Conservation (phyloP, 2,113 vertebrate species). For the Sturnira hondurensis region DNA sequence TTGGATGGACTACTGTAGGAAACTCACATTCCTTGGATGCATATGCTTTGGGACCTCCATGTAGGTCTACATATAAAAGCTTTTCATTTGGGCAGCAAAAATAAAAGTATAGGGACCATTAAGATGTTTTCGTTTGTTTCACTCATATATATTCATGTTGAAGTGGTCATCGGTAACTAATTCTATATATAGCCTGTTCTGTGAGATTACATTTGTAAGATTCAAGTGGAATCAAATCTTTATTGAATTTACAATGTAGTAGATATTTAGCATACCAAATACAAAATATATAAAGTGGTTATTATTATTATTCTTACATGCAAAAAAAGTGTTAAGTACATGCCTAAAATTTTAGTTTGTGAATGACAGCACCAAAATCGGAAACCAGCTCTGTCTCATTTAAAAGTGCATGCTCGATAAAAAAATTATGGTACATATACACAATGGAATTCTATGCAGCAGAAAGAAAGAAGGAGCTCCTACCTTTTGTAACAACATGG, state of each 20-base stretch:
- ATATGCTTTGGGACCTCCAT: not conserved
- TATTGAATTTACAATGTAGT: not conserved
- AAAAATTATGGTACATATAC: no score
- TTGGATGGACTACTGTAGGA: not conserved
- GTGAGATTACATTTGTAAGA: not conserved
- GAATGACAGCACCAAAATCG: not conserved
- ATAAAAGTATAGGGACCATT: not conserved
- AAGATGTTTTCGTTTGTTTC: not conserved
- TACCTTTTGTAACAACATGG: no score
- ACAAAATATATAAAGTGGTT: not conserved
- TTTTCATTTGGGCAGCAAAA: not conserved
- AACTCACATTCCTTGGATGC: not conserved
- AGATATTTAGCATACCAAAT: not conserved
- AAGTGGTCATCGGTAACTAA: not conserved
- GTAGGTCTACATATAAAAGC: not conserved
- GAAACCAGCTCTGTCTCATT: not conserved
- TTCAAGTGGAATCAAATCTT: not conserved
- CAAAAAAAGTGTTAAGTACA: not conserved
- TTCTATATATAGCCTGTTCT: not conserved
- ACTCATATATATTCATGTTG: not conserved
- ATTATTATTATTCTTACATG: not conserved
- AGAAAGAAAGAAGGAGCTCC: no score
- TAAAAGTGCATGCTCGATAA: not conserved
- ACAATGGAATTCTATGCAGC: no score
- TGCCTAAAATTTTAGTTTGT: not conserved